Evolutionary conservation across 2,888 invertebrate species (phyloP), one percentile per base, ranked within the genome.

Genomic region (Pediacus dermestoides): DNA sequence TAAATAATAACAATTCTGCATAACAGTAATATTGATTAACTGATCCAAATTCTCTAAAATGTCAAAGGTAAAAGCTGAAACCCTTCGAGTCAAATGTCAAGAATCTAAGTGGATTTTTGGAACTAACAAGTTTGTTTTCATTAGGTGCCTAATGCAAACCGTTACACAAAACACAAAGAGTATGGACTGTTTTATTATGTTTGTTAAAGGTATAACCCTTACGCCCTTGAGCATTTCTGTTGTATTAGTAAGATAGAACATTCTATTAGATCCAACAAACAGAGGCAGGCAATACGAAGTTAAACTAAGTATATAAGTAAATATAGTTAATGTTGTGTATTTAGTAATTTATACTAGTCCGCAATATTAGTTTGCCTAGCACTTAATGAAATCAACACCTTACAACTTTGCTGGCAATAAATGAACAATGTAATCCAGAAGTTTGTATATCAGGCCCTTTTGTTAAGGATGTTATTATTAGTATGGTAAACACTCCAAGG

Each of bases 341-440:
- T 55, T 52, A 54, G 62, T 59, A 63, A 63, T 61, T 62, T 61
- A 63, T 61, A 58, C 58, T 49, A 55, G 58, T 55, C 58, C 54
- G 56, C 59, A 53, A 57, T 61, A 64, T 64, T 64, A 62, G 63
- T 63, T 64, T 63, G 58, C 60, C 57, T 56, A 59, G 61, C 62
- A 61, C 64, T 63, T 64, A 64, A 64, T 64, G 63, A 62, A 64
- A 64, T 64, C 63, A 63, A 64, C 63, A 63, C 63, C 60, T 62
- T 55, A 50, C 50, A 53, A 55, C 54, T 57, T 48, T 27, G 53
- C 49, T 54, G 57, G 57, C 58, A 59, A 54, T 51, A 57, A 59
- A 51, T 52, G 58, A 58, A 58, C 58, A 55, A 53, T 53, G 50
- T 59, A 59, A 58, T 57, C 52, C 22, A 18, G 12, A 12, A 34